Percentiles rank a stretch among this genome's conserved stretches.
These are phyloP conservation scores for Vannuccia rotundouncinata DNA, from an alignment of 2,888 invertebrate species.

Conservation along the genomic window DNA sequence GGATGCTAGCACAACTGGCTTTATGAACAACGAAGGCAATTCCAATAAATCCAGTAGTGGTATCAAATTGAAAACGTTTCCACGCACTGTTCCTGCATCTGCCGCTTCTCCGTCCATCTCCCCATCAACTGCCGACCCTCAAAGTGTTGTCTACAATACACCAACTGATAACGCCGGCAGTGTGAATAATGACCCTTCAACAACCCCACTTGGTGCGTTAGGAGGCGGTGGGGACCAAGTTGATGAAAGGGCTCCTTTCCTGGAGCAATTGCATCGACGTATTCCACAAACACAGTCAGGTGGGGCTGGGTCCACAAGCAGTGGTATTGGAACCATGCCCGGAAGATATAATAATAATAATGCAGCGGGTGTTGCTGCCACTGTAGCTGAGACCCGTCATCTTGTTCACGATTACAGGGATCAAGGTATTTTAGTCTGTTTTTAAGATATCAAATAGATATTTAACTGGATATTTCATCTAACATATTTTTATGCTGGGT, in stretches of 20 bases:
- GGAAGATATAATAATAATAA: conserved; percentile 1
- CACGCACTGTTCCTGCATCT: neutral
- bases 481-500: no score
- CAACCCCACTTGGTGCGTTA: neutral
- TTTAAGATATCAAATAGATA: no score
- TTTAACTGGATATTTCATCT: no score
- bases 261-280: neutral
- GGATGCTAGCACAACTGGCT: no score
- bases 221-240: neutral
- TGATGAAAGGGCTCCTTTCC: neutral
- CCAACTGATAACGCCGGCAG: neutral
- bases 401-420: neutral
- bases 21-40: neutral
- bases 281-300: neutral
- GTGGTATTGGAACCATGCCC: conserved; percentile 6
- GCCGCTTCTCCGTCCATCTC: neutral
- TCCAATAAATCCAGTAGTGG: neutral
- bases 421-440: neutral
- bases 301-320: neutral
- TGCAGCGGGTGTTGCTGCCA: neutral
- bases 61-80: neutral
- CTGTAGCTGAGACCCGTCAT: neutral
- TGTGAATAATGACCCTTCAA: neutral
- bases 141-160: neutral
- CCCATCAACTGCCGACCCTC: neutral